Evolutionary conservation across 2,113 vertebrate species (phyloP), one percentile per base, ranked within the genome.

Genomic region (Scomber scombrus): DNA sequence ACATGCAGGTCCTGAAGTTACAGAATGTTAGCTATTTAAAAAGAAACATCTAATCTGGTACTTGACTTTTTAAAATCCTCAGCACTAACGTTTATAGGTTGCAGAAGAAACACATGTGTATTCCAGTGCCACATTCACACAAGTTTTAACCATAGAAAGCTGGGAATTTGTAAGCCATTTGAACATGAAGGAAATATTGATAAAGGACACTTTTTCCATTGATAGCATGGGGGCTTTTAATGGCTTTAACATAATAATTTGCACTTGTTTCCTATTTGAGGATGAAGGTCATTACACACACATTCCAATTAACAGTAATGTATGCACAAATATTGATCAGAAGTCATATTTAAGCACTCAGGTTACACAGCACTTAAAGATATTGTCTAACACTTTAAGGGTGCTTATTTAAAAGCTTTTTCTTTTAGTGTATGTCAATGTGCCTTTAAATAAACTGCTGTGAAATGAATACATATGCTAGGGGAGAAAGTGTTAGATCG

Each of bases 21-120:
- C 83, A 7, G 71, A 88, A 43, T 91, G 85, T 85, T 92, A 90
- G 69, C 3, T 21, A 7, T 49, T 58, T 26, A 26, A 65, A 64
- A n/a, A 67, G 66, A 69, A 78, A 57, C 45, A 31, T 31, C 19
- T 60, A 11, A 81, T 58, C 23, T 79, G 70, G 71, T 71, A 85
- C 58, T 60, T 46, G 45, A 56, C 21, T 76, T 19, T 74, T 43
- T 73, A 29, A 75, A 50, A 73, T 64, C 6, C 50, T 68, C 26
- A 83, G 69, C 26, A 80, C 71, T 80, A 87, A 90, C 1, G n/a
- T 54, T 9, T 34, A 15, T 21, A 70, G 60, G 19, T 64, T 52
- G 50, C 57, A 72, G 75, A 40, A 82, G n/a, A 76, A 61, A 23
- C 18, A 45, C 13, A 64, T 63, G 19, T 75, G 29, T 70, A 57